phyloP scores from a whole-genome alignment of 2,888 invertebrate species.

The Lasiommata megera region DNA sequence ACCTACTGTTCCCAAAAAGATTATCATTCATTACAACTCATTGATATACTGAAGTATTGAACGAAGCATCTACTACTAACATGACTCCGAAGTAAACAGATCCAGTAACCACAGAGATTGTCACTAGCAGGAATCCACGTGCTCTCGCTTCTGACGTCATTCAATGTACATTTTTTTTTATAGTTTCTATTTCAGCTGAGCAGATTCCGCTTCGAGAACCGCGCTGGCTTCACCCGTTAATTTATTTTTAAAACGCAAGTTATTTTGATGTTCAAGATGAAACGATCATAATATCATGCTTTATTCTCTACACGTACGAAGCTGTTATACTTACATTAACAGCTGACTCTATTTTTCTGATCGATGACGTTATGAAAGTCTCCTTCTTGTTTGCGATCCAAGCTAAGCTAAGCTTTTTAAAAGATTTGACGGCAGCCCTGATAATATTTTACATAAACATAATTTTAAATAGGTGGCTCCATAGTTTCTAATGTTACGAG shows the following conservation, averaged over 20 bases:
- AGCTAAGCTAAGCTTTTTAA: too few relatives aligned
- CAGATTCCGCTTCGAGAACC: slow-evolving; percentile 27
- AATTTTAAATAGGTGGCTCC: not conserved
- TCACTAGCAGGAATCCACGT: not conserved
- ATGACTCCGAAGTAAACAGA: too few relatives aligned
- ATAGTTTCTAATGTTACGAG: not conserved
- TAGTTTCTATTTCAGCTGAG: slow-evolving; percentile 33
- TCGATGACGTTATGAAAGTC: too few relatives aligned
- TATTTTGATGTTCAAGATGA: slow-evolving; percentile 23
- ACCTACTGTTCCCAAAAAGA: too few relatives aligned
- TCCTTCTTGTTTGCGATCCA: too few relatives aligned
- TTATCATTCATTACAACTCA: too few relatives aligned
- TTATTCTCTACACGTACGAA: slow-evolving; percentile 11
- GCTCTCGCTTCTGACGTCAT: slow-evolving; percentile 14
- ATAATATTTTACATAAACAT: too few relatives aligned
- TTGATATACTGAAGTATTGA: too few relatives aligned
- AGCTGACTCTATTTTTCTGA: not conserved
- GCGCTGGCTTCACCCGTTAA: slow-evolving; percentile 23
- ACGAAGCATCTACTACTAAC: too few relatives aligned
- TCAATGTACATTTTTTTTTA: slow-evolving; percentile 33
- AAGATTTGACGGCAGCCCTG: too few relatives aligned
- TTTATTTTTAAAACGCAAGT: slow-evolving; percentile 29
- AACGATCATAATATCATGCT: slow-evolving; percentile 8
- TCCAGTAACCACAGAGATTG: not conserved
- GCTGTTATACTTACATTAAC: not conserved